Percentiles rank a stretch among this genome's conserved stretches.
phyloP scores from a whole-genome alignment of 1,140 invertebrate genomes.

The Nylanderia fulva region DNA sequence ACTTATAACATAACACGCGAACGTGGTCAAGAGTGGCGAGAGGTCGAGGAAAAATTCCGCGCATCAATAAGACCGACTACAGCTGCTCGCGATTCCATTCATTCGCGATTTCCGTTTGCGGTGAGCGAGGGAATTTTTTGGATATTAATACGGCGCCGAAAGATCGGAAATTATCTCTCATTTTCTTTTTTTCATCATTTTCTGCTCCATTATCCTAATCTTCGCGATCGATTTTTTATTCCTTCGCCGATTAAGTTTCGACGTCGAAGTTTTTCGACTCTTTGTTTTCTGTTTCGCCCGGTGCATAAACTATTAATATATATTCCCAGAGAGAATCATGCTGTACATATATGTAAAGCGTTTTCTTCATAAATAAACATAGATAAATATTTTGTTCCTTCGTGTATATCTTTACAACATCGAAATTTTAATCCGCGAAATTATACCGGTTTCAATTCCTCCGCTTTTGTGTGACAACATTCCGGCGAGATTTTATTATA shows the following conservation, averaged over 20 bases:
- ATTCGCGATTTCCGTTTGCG: slow-evolving; percentile 13
- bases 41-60: slow-evolving; percentile 60
- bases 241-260: slow-evolving; percentile 4
- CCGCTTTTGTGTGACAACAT: not conserved
- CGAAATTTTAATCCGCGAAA: not conserved
- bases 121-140: slow-evolving; percentile 11
- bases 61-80: slow-evolving; percentile 41
- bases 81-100: not conserved
- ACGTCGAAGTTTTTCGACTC: not conserved
- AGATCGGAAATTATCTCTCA: slow-evolving; percentile 20
- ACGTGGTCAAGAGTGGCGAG: slow-evolving; percentile 33
- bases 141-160: slow-evolving; percentile 24
- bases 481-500: slow-evolving; percentile 16
- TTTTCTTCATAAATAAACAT: not conserved
- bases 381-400: not conserved
- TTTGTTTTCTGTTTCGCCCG: not conserved
- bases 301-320: not conserved
- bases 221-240: not conserved
- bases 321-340: not conserved
- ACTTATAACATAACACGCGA: slow-evolving; percentile 20
- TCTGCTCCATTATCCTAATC: not conserved
- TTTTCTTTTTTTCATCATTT: slow-evolving; percentile 21
- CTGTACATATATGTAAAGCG: not conserved
- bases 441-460: not conserved
- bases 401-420: not conserved